Base-by-base conservation (phyloP, 1,140 invertebrate species). In the Bombus haemorrhoidalis region DNA sequence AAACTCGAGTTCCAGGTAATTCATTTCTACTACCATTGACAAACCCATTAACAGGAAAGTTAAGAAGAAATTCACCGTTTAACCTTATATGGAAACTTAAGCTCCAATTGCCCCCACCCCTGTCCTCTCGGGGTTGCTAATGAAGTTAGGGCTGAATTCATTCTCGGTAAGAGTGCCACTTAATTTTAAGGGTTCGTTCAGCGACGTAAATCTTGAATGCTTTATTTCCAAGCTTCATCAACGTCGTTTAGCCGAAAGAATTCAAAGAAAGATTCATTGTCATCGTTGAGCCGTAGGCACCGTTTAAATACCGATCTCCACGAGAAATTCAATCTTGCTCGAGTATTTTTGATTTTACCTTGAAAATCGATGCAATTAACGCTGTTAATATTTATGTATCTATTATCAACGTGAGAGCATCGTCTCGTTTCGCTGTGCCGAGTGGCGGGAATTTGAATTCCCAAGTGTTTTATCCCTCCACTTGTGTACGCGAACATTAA, bases 381-480 rank as follows among this genome's bases (percentile, higher is more conserved):
- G 43, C 1, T 32, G n/a, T 83, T 83, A 43, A 83, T 83, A 83
- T 83, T 83, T 83, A 78, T 68, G 59, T n/a, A 34, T 47, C 9
- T 34, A 25, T 69, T 71, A 59, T 66, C 32, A n/a, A 34, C 28
- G n/a, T 25, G 12, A 22, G 53, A 15, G 43, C 32, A 13, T 1
- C 41, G 62, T 59, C 53, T 57, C 75, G 39, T 69, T 69, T 68
- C 25, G n/a, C 62, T 28, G 4, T 15, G 28, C 15, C 47, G 22
- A 71, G 66, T 68, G n/a, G n/a, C n/a, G 57, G 15, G 28, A 69
- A 83, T 83, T 71, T 59, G 57, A 64, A 83, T 83, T 83, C 74
- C 75, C 75, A 12, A 34, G 47, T 32, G 81, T 25, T 64, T 75
- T 74, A 66, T 43, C 22, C 57, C 32, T 6, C 25, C 69, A 28